These are phyloP conservation scores for Campylomormyrus numenius DNA, from an alignment of 2,113 vertebrate genomes.

Conservation along the genomic window DNA sequence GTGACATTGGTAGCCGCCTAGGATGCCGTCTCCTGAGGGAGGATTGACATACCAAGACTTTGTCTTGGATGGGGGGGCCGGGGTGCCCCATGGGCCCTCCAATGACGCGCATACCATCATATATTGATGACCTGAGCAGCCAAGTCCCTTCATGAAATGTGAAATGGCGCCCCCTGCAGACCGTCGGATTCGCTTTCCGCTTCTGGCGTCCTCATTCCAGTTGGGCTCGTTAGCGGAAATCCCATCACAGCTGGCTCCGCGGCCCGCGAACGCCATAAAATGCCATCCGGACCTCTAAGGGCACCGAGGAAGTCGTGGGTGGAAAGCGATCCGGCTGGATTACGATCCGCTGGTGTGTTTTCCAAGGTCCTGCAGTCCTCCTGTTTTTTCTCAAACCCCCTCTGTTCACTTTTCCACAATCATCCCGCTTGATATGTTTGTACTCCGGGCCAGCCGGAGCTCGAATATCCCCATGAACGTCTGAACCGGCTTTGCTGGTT, in stretches of 20 bases:
- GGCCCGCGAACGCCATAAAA: neutral
- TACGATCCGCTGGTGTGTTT: slow-evolving; percentile 5
- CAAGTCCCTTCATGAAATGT: neutral
- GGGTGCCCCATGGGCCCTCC: neutral
- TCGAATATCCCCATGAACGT: neutral
- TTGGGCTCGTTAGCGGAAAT: neutral
- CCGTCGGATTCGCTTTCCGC: neutral
- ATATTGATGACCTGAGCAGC: neutral
- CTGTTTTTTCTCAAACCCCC: neutral
- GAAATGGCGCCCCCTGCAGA: neutral
- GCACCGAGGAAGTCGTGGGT: neutral
- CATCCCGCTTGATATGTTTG: neutral
- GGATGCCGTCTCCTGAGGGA: neutral
- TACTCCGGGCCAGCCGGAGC: neutral
- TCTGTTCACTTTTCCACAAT: neutral
- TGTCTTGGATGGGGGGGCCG: neutral
- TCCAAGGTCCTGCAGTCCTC: neutral
- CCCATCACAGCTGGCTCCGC: neutral
- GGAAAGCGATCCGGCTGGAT: neutral
- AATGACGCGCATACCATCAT: neutral
- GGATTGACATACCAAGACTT: neutral
- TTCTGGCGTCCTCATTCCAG: neutral
- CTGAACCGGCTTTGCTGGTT: neutral
- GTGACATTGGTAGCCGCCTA: neutral
- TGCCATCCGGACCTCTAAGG: neutral